Base-by-base conservation (phyloP, 2,113 vertebrate species). In the Chloropsis hardwickii region DNA sequence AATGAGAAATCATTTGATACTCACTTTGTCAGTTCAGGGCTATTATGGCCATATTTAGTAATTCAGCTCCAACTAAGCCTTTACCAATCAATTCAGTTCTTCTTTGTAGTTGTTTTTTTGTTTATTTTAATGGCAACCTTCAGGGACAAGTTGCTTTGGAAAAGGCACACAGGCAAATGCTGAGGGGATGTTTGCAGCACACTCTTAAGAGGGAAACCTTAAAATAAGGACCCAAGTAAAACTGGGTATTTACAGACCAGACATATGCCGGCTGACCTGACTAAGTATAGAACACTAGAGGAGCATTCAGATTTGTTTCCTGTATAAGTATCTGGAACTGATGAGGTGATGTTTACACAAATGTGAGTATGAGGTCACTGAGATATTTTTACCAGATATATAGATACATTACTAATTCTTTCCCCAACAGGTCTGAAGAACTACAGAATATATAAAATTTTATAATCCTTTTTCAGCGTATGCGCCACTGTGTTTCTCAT, bases 301-400 rank as follows among this genome's bases (percentile, higher is more conserved):
- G 93, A 96, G 97, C 97, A 97, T 97, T 97, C 97, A 97, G 97
- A 98, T 98, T 98, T 97, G 97, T 98, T 98, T 98, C 98, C 97
- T 98, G 97, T 98, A 92, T 97, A 98, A 97, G 97, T 97, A 98
- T 97, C 97, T 97, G 96, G 96, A 97, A 97, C 97, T 95, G 97
- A 97, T 98, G 98, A 98, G 97, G 95, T 97, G 97, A 97, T 98
- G 98, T 98, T 98, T 98, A 98, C 96, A 98, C 98, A 98, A 98
- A 98, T 98, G 97, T 95, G 96, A 95, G 97, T 95, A 98, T 98
- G 98, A 98, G 97, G 97, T 98, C 98, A 98, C 91, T 87, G 84
- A 96, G 97, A 97, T 98, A 98, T 98, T 98, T 98, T 98, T 98
- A 97, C 92, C 97, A 97, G 97, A 97, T 98, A 97, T 95, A 95